Percentiles rank a stretch among this genome's conserved stretches.
Conservation (phyloP, 1,140 invertebrate species). For the Asobara japonica region DNA sequence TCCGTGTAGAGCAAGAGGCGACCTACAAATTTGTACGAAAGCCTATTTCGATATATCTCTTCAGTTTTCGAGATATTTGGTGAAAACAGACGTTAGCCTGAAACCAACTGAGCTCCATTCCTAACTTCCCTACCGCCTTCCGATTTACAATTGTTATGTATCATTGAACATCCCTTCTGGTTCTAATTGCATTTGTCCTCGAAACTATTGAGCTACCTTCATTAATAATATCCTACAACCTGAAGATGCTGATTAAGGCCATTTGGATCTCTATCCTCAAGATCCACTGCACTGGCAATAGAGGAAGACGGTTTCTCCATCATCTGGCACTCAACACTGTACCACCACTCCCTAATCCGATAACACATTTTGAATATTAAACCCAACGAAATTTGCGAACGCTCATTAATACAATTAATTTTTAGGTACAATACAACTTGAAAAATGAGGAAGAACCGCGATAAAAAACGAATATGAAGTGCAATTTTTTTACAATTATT, state of each 20-base stretch:
- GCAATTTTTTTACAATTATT: not conserved
- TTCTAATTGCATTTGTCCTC: not conserved
- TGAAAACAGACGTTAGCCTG: no score
- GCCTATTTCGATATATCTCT: no score
- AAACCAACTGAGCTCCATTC: no score
- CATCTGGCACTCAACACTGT: conserved; percentile 51
- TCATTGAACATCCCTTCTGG: no score
- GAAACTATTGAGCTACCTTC: not conserved
- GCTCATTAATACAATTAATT: no score
- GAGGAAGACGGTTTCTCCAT: conserved; percentile 60
- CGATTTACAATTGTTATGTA: no score
- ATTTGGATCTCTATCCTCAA: conserved; percentile 77
- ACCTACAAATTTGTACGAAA: no score
- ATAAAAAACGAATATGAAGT: not conserved
- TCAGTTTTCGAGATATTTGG: no score
- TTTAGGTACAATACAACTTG: no score
- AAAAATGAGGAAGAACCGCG: no score
- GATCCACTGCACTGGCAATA: conserved; percentile 63
- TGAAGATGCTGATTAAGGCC: conserved; percentile 76
- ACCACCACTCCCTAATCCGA: conserved; percentile 40
- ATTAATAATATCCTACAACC: conserved; percentile 59
- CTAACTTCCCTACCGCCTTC: no score
- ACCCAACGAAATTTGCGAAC: conserved; percentile 39
- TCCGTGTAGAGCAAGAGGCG: no score
- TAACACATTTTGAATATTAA: conserved; percentile 45